phyloP scores from a whole-genome alignment of 2,113 vertebrate species.

The Dissostichus mawsoni region DNA sequence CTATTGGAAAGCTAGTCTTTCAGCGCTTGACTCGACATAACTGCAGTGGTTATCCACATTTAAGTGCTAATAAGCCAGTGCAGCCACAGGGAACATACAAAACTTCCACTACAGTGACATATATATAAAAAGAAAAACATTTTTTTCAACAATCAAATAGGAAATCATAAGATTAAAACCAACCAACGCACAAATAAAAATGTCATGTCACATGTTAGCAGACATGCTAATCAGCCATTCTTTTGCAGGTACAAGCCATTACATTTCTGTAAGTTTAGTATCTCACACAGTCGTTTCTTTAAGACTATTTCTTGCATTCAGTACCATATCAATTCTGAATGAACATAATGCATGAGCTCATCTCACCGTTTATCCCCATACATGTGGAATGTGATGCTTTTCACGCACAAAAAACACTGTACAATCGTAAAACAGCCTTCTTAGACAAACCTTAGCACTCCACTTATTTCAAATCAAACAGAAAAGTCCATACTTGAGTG shows the following conservation, averaged over 20 bases:
- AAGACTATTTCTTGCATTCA: constrained; percentile 50
- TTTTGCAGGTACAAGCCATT: constrained; percentile 19
- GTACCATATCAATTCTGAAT: constrained; percentile 47
- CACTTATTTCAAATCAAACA: constrained; percentile 25
- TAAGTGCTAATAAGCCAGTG: constrained; percentile 63
- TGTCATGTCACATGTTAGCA: constrained; percentile 41
- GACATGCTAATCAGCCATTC: constrained; percentile 68
- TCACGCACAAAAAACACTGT: constrained; percentile 38
- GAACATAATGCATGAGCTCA: constrained; percentile 18
- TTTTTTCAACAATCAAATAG: constrained; percentile 53
- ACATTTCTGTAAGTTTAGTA: constrained; percentile 17
- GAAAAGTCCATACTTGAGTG: constrained; percentile 43
- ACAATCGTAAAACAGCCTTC: constrained; percentile 64
- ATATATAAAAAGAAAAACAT: constrained; percentile 59
- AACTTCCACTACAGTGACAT: constrained; percentile 74
- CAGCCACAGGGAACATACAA: constrained; percentile 70
- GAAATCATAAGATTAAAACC: constrained; percentile 49
- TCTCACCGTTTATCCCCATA: neutral
- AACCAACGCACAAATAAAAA: constrained; percentile 23
- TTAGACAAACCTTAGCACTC: constrained; percentile 36
- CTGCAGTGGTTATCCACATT: constrained; percentile 61
- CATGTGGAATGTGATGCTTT: constrained; percentile 53
- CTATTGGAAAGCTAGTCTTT: constrained; percentile 70
- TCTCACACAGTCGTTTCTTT: constrained; percentile 38
- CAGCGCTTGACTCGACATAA: constrained; percentile 53